These are phyloP conservation scores for Drosophila bocqueti DNA, from an alignment of 1,140 invertebrate species.

Conservation along the genomic window DNA sequence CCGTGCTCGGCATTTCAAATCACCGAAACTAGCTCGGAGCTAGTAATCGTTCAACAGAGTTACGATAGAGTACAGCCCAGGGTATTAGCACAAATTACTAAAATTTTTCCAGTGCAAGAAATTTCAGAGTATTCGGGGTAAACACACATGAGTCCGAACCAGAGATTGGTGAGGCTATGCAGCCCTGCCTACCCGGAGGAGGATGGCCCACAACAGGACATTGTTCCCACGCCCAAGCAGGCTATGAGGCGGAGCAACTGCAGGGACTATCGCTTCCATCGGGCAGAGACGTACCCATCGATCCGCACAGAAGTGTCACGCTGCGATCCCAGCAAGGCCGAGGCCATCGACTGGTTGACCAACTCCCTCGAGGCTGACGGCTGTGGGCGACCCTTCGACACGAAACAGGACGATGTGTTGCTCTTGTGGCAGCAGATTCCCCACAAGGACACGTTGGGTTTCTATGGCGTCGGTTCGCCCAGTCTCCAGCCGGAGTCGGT, in stretches of 20 bases:
- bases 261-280: conserved; percentile 18
- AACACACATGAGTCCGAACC: conserved; percentile 4
- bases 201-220: too few relatives aligned
- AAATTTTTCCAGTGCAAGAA: conserved; percentile 14
- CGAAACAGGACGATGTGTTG: conserved; percentile 30
- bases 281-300: conserved; percentile 41
- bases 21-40: too few relatives aligned
- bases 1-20: background rate
- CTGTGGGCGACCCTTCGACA: conserved; percentile 20
- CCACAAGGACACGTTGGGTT: conserved; percentile 48
- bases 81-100: background rate
- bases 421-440: conserved; percentile 51
- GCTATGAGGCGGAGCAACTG: conserved; percentile 23
- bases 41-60: background rate
- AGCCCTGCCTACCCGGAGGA: background rate
- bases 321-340: conserved; percentile 18
- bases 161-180: background rate
- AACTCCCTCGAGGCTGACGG: conserved; percentile 25
- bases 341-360: conserved; percentile 13
- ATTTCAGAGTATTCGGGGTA: conserved; percentile 6
- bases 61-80: background rate
- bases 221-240: background rate
- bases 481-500: conserved; percentile 38
- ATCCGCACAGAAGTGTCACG: conserved; percentile 23
- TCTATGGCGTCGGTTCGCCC: conserved; percentile 45